A percentile compares a stretch with the other conserved stretches of the same genome.
Evolutionary conservation across 2,888 invertebrate genomes (phyloP).

Genomic region (Tinea semifulvella): DNA sequence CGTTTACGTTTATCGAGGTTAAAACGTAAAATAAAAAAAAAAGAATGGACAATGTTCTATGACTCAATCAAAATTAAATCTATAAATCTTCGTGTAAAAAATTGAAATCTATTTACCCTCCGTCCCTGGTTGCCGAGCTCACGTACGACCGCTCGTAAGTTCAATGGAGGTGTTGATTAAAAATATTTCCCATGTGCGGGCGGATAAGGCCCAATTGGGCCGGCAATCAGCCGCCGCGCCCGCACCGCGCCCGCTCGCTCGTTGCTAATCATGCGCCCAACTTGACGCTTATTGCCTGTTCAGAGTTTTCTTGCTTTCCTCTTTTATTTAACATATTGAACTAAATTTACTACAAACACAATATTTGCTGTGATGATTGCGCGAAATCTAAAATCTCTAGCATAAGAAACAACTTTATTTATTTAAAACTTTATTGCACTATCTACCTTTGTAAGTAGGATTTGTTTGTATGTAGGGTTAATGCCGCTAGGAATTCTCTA

Average conservation of each 20-base stretch:
- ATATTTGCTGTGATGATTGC: too few species aligned
- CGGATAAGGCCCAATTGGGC: slow-evolving; percentile 67
- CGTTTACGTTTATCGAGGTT: too few species aligned
- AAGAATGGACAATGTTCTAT: too few species aligned
- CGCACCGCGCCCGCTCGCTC: slow-evolving; percentile 32
- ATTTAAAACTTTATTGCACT: too few species aligned
- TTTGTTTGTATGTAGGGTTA: too few species aligned
- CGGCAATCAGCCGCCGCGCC: slow-evolving; percentile 48
- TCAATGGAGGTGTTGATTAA: slow-evolving; percentile 70
- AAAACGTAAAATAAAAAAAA: too few species aligned
- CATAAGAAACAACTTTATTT: too few species aligned
- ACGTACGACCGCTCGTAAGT: slow-evolving; percentile 68
- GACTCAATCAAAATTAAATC: too few species aligned
- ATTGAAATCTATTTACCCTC: slow-evolving; percentile 18
- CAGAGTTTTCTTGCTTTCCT: slow-evolving; percentile 9
- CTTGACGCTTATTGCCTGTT: slow-evolving; percentile 32
- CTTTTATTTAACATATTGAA: slow-evolving; percentile 1
- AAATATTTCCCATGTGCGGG: slow-evolving; percentile 69
- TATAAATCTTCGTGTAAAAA: neutral
- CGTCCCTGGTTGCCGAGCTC: slow-evolving; percentile 50
- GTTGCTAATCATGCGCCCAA: slow-evolving; percentile 50
- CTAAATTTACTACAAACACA: too few species aligned
- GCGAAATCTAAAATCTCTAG: too few species aligned
- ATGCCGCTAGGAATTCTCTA: too few species aligned
- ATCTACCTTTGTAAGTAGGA: too few species aligned